Percentiles rank a stretch among this genome's conserved stretches.
Evolutionary conservation across 2,113 vertebrate genomes (phyloP).

Genomic region (Cephalopterus ornatus): DNA sequence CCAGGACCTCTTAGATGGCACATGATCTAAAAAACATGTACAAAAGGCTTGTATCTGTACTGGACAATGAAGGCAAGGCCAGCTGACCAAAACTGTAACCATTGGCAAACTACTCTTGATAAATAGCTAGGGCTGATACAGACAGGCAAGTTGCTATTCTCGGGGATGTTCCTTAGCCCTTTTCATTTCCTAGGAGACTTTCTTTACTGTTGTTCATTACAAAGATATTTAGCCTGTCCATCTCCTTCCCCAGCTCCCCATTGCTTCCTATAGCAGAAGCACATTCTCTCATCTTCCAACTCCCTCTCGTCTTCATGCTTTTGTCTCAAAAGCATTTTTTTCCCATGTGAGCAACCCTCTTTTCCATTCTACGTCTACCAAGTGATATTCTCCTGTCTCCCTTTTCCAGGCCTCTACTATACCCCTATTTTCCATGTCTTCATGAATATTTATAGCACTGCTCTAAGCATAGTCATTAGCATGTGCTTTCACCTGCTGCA

Average conservation of each 20-base stretch:
- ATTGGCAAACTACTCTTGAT: background rate
- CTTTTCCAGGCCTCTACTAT: background rate
- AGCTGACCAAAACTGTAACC: background rate
- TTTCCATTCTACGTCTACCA: background rate
- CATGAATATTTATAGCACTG: background rate
- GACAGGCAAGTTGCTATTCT: background rate
- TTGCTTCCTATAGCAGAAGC: background rate
- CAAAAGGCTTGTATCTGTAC: background rate
- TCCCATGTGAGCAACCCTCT: fast-evolving
- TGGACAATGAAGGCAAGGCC: background rate
- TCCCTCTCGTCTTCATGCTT: background rate
- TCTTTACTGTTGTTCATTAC: background rate
- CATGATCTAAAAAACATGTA: background rate
- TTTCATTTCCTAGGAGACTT: background rate
- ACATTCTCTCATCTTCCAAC: background rate
- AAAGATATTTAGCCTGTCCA: background rate
- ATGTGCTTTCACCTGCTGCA: background rate
- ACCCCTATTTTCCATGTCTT: background rate
- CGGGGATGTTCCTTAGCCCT: background rate
- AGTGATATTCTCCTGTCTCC: background rate
- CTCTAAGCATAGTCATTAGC: background rate
- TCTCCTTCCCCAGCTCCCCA: background rate
- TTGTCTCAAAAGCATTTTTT: background rate
- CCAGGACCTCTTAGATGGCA: background rate
- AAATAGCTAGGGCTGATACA: background rate